Evolutionary conservation across 2,888 invertebrate genomes (phyloP), one percentile per base, ranked within the genome.

Genomic region (Sialis fuliginosa): DNA sequence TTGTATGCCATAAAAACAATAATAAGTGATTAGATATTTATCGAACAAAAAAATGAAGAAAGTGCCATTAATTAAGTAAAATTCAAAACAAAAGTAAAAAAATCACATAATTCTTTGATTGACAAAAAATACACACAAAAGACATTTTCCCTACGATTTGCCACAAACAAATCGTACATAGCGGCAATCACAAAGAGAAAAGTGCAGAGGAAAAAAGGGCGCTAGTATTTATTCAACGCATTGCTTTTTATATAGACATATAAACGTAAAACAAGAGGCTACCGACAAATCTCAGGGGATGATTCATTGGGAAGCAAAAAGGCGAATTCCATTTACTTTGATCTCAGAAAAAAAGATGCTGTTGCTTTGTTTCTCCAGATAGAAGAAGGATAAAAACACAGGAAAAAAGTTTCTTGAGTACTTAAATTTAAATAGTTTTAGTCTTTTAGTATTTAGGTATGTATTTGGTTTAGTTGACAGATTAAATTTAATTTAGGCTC

Each of bases 221-320:
- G 13, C 9, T 13, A 22, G 45, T 45, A 45, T 45, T 45, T 45
- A 45, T 45, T 45, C 37, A 45, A 45, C 35, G 37, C 45, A 45
- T 45, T 45, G 45, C 45, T 45, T 45, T 45, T 45, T 45, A 45
- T 45, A 45, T 45, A 45, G 45, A 45, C 45, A 45, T 37, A 45
- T 37, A 37, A 37, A 37, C 37, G 37, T 37, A 37, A 22, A 22
- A n/a, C 37, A 37, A 37, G 10, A 10, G 37, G 10, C 12, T 10
- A 37, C 37, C 10, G 42, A 10, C 32, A 42, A 42, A 42, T 42
- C 42, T 42, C 42, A 42, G 31, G 42, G 42, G 42, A 39, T 42
- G 22, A 42, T 31, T 42, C 42, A 42, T 31, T 31, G 42, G n/a
- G 22, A 10, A 37, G n/a, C 42, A 42, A 42, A 42, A 42, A 42